Conservation (phyloP, 2,797 vertebrate genomes). For the Lithobates sylvaticus region DNA sequence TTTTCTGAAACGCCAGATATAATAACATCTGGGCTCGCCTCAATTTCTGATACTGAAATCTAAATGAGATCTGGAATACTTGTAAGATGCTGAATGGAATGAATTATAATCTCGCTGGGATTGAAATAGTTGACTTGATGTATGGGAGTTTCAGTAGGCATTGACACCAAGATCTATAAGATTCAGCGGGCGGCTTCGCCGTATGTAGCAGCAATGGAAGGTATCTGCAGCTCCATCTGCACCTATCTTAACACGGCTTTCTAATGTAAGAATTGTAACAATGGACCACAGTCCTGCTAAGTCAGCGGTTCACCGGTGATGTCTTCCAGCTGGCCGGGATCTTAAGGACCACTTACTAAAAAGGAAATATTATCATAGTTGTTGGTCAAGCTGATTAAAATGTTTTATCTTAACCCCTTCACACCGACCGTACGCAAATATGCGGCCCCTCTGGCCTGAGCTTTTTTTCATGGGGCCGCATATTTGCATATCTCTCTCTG, state of each 20-base stretch:
- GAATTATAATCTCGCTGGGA: conserved; percentile 11
- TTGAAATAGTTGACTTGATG: conserved; percentile 36
- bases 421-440: too few species aligned
- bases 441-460: too few species aligned
- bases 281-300: neutral
- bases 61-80: conserved; percentile 3
- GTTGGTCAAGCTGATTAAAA: too few species aligned
- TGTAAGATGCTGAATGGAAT: neutral
- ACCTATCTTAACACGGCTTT: neutral
- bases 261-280: conserved; percentile 23
- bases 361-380: too few species aligned
- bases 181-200: neutral
- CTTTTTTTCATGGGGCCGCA: too few species aligned
- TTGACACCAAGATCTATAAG: conserved; percentile 44
- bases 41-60: neutral
- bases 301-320: neutral
- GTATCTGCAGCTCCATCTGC: neutral
- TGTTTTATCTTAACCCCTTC: too few species aligned
- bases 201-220: neutral
- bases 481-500: too few species aligned
- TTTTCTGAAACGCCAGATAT: neutral
- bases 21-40: neutral
- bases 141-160: neutral
- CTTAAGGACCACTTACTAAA: too few species aligned
- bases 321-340: too few species aligned